Percentiles rank a stretch among this genome's conserved stretches.
These are phyloP conservation scores for Grapholita molesta DNA, from an alignment of 1,140 invertebrate genomes.

Conservation along the genomic window DNA sequence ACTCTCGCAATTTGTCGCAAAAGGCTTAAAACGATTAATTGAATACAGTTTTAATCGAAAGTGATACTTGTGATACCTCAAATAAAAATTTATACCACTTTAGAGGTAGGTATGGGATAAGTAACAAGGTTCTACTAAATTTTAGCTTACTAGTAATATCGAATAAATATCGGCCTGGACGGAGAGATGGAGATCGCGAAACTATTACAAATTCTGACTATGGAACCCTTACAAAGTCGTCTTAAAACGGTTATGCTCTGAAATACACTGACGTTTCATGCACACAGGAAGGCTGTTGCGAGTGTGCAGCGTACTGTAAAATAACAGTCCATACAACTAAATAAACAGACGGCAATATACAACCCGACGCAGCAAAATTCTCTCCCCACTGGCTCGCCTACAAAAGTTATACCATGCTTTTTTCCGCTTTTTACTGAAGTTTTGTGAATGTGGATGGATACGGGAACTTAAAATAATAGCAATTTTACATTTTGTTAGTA, in stretches of 20 bases:
- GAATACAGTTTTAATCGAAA: no score
- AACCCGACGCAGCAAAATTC: not conserved
- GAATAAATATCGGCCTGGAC: no score
- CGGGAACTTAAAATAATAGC: not conserved
- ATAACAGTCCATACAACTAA: slow-evolving; percentile 3
- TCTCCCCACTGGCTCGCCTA: not conserved
- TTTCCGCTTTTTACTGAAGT: not conserved
- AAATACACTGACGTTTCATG: not conserved
- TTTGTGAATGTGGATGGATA: not conserved
- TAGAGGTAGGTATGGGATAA: no score
- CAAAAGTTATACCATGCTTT: not conserved
- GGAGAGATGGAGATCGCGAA: no score
- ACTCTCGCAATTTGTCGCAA: no score
- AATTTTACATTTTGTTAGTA: not conserved
- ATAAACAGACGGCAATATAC: slow-evolving; percentile 1
- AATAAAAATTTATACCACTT: no score
- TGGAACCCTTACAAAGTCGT: no score
- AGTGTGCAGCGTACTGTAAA: not conserved
- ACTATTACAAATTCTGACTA: no score
- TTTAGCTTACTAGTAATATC: no score
- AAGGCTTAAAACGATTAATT: no score
- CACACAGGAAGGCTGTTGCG: not conserved
- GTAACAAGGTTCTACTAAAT: no score
- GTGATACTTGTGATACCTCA: no score
- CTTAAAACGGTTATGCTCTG: not conserved